Conservation (phyloP, 2,888 invertebrate genomes). For the Synanthedon andrenaeformis region DNA sequence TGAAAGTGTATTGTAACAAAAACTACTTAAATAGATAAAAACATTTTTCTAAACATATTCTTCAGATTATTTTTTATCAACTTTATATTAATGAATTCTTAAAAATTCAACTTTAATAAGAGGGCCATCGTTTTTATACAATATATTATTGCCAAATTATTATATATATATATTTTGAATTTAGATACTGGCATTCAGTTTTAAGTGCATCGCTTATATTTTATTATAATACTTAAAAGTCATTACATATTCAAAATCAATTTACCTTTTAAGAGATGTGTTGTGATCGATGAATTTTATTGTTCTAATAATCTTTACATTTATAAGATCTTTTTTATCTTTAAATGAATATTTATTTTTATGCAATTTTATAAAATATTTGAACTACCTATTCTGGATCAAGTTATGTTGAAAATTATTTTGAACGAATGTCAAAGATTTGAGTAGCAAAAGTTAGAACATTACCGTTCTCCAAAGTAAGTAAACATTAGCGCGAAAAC, state of each 20-base stretch:
- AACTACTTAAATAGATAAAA: conserved; percentile 18
- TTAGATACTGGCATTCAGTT: conserved; percentile 24
- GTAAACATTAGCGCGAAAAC: too few species aligned
- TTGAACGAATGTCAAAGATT: too few species aligned
- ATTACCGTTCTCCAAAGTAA: too few species aligned
- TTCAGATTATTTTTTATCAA: conserved; percentile 32
- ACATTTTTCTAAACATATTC: conserved; percentile 24
- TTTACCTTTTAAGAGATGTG: conserved; percentile 5
- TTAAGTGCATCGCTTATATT: conserved; percentile 1
- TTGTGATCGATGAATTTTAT: conserved; percentile 20
- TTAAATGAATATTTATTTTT: background rate
- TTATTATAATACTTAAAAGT: background rate
- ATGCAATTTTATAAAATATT: conserved; percentile 8
- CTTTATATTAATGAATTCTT: conserved; percentile 7
- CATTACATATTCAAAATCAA: background rate
- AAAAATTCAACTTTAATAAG: conserved; percentile 10
- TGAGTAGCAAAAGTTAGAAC: too few species aligned
- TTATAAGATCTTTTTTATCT: conserved; percentile 4
- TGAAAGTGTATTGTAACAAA: conserved; percentile 23
- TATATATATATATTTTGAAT: conserved; percentile 27
- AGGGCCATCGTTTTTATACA: conserved; percentile 42
- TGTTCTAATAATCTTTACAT: conserved; percentile 4
- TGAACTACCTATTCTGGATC: too few species aligned
- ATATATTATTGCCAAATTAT: conserved; percentile 42
- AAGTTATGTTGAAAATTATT: too few species aligned